phyloP scores from a whole-genome alignment of 2,888 invertebrate species.

The Diabrotica balteata region DNA sequence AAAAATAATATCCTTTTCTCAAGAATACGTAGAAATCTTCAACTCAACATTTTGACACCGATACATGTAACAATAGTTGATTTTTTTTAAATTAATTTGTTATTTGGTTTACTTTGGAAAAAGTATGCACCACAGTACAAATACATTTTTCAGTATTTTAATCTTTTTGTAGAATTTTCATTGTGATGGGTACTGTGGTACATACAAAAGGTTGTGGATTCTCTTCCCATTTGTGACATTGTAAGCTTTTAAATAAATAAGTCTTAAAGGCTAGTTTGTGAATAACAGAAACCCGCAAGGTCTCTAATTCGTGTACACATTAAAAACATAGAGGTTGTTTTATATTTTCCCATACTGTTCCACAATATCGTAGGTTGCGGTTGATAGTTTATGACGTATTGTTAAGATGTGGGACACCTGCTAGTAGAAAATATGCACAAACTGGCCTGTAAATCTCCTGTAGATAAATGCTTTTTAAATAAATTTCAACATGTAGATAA shows the following conservation, averaged over 20 bases:
- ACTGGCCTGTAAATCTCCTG: constrained; percentile 48
- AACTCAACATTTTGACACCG: too few species aligned
- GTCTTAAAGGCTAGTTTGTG: constrained; percentile 32
- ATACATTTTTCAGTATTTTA: constrained; percentile 13
- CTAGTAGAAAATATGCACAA: neutral
- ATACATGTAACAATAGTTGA: constrained; percentile 11
- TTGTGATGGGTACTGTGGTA: constrained; percentile 39
- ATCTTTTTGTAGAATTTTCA: constrained; percentile 4
- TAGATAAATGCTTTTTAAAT: constrained; percentile 56
- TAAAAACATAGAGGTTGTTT: too few species aligned
- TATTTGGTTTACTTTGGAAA: constrained; percentile 31
- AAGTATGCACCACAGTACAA: constrained; percentile 43
- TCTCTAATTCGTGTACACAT: too few species aligned
- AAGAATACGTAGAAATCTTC: too few species aligned
- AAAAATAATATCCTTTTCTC: too few species aligned
- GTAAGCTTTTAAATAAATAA: constrained; percentile 48
- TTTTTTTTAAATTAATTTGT: constrained; percentile 19
- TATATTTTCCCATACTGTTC: too few species aligned
- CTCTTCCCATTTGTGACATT: constrained; percentile 44
- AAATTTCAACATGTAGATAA: constrained; percentile 58
- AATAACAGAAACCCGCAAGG: neutral
- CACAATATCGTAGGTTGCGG: neutral
- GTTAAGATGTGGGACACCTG: neutral
- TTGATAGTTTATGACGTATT: neutral
- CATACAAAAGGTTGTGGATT: constrained; percentile 38